Evolutionary conservation across 2,888 invertebrate genomes (phyloP), one percentile per base, ranked within the genome.

Genomic region (Microplitis manilae): DNA sequence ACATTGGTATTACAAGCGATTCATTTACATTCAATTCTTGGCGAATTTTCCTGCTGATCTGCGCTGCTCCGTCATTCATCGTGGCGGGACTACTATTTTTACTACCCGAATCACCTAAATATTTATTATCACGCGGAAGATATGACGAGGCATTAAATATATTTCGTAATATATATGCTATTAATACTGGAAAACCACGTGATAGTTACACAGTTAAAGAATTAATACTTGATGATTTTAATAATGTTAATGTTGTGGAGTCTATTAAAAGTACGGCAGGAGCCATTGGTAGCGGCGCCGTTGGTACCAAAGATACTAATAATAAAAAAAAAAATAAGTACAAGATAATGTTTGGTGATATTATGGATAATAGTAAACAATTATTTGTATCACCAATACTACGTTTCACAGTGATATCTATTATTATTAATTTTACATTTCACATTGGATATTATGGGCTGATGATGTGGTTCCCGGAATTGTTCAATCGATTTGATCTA

Each of bases 391-490:
- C 94, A 82, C 96, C 96, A 81, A 96, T 96, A 84, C 91, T 96
- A 82, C 94, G 95, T 86, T 96, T 96, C 89, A 96, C 96, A 64
- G 85, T 94, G 84, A 95, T 96, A 88, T 96, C 96, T 79, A 95
- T 97, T 84, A 94, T 95, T 79, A 96, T 97, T 87, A 97, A 97
- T 89, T 96, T 97, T 88, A 96, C 97, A 83, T 96, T 97, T 91
- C 96, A 97, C 91, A 97, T 97, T 90, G 97, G 96, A 76, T 98
- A 97, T 90, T 98, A 98, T 89, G 97, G 97, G 64, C 92, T 98
- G 75, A 97, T 97, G 96, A 96, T 98, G 96, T 98, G 98, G 98
- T 97, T 97, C 91, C 97, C 97, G 0, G 97, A 97, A 90, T 92
- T 98, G 87, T 98, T 97, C 91, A 96, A 95, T 89, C 94, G 97